Conservation (phyloP, 92 coral and sea anemone genomes). For the Blastomussa wellsi region DNA sequence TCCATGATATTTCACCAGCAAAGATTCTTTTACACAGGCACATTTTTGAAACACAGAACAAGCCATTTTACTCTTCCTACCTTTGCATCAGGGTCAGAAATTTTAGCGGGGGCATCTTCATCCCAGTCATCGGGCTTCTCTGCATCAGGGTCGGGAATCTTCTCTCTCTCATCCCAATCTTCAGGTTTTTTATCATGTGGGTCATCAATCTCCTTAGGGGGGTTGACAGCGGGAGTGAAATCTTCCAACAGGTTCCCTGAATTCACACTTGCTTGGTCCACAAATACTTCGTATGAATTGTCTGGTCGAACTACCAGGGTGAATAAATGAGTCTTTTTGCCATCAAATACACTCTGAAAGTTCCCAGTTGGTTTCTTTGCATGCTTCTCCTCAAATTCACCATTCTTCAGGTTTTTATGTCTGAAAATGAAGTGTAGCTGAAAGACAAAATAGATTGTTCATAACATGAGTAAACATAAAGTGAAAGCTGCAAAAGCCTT, state of each 20-base stretch:
- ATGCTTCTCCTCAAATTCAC: slow-evolving; percentile 91
- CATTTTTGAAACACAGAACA: no score
- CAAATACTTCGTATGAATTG: slow-evolving; percentile 87
- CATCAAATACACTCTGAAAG: slow-evolving; percentile 96
- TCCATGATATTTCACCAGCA: no score
- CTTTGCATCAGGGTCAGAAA: slow-evolving; percentile 91
- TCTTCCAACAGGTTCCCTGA: slow-evolving; percentile 87
- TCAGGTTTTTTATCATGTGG: slow-evolving; percentile 90
- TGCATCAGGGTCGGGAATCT: slow-evolving; percentile 98
- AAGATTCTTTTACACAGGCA: no score
- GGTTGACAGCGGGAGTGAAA: slow-evolving; percentile 92
- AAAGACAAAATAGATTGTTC: background rate
- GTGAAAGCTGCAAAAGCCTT: background rate
- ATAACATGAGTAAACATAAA: background rate
- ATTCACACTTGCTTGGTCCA: slow-evolving; percentile 83
- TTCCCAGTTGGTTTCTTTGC: slow-evolving; percentile 98
- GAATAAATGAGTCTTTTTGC: slow-evolving; percentile 93
- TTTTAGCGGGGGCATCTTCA: slow-evolving; percentile 97
- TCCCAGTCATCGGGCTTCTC: slow-evolving; percentile 99
- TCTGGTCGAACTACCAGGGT: slow-evolving; percentile 86
- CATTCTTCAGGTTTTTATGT: slow-evolving; percentile 89
- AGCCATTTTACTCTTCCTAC: slow-evolving; percentile 21
- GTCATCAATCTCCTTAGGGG: slow-evolving; percentile 95
- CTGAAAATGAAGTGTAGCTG: slow-evolving; percentile 98
- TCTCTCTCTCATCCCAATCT: slow-evolving; percentile 99